phyloP scores from a whole-genome alignment of 2,888 invertebrate species.

The Drosophila vallismaia region DNA sequence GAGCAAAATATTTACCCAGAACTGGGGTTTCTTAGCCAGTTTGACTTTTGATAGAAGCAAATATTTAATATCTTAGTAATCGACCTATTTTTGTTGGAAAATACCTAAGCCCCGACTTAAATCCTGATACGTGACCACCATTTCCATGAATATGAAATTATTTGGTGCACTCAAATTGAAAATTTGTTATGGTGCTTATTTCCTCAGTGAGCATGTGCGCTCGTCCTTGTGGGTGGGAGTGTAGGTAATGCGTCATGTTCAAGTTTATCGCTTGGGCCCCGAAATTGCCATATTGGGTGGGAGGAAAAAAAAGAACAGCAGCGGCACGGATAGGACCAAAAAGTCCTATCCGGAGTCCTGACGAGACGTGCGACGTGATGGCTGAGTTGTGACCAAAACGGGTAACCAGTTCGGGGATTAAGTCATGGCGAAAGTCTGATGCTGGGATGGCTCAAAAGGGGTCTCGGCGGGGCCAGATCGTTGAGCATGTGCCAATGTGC shows the following conservation, averaged over 20 bases:
- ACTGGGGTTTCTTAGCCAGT: too few species aligned
- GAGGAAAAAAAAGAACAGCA: constrained; percentile 1
- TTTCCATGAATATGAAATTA: constrained; percentile 1
- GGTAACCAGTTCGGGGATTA: constrained; percentile 6
- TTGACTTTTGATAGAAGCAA: background rate
- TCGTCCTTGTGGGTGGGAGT: constrained; percentile 34
- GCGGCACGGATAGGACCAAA: constrained; percentile 24
- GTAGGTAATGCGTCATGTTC: constrained; percentile 62
- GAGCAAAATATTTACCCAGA: too few species aligned
- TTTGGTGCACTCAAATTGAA: constrained; percentile 5
- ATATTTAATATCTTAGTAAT: background rate
- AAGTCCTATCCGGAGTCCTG: constrained; percentile 13
- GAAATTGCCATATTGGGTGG: constrained; percentile 51
- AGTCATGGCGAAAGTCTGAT: constrained; percentile 37
- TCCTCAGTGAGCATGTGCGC: constrained; percentile 8
- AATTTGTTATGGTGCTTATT: constrained; percentile 1
- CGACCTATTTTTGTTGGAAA: background rate
- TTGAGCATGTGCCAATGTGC: constrained; percentile 64
- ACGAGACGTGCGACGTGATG: constrained; percentile 41
- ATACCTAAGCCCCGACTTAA: background rate
- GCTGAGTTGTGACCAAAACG: constrained; percentile 34
- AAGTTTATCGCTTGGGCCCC: constrained; percentile 52
- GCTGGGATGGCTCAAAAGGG: constrained; percentile 30
- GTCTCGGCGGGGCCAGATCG: background rate
- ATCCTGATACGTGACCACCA: constrained; percentile 1